Evolutionary conservation across 2,888 invertebrate species (phyloP).

Genomic region (Orthosia cruda): DNA sequence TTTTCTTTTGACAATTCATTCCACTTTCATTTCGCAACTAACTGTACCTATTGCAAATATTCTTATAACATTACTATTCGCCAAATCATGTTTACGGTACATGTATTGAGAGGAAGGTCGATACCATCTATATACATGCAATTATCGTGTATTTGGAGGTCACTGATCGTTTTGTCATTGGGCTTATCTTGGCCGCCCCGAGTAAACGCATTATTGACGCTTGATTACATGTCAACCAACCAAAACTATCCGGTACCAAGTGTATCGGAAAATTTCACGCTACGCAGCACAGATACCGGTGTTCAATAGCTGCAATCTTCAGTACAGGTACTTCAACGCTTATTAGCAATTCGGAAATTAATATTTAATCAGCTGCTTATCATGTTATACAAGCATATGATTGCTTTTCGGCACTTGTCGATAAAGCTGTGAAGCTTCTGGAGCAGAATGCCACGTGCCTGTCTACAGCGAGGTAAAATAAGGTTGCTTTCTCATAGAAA

Average conservation of each 20-base stretch:
- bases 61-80: constrained; percentile 27
- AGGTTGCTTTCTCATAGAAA: constrained; percentile 5
- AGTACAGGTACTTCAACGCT: constrained; percentile 24
- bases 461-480: background rate
- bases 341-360: constrained; percentile 32
- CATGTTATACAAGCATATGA: constrained; percentile 14
- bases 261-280: constrained; percentile 86
- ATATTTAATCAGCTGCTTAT: constrained; percentile 26
- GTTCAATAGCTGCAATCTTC: constrained; percentile 56
- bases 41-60: constrained; percentile 20
- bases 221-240: constrained; percentile 78
- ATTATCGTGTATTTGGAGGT: constrained; percentile 77
- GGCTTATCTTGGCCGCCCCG: constrained; percentile 77
- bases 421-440: constrained; percentile 18
- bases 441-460: constrained; percentile 1
- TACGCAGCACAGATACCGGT: constrained; percentile 72
- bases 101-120: constrained; percentile 67
- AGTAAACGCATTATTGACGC: constrained; percentile 78
- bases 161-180: constrained; percentile 76
- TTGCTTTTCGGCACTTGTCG: constrained; percentile 24
- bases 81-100: constrained; percentile 52
- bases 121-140: constrained; percentile 53
- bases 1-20: background rate
- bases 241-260: constrained; percentile 79
- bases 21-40: constrained; percentile 21